These are phyloP conservation scores for Procambarus clarkii DNA, from an alignment of 1,140 invertebrate genomes.

Conservation along the genomic window DNA sequence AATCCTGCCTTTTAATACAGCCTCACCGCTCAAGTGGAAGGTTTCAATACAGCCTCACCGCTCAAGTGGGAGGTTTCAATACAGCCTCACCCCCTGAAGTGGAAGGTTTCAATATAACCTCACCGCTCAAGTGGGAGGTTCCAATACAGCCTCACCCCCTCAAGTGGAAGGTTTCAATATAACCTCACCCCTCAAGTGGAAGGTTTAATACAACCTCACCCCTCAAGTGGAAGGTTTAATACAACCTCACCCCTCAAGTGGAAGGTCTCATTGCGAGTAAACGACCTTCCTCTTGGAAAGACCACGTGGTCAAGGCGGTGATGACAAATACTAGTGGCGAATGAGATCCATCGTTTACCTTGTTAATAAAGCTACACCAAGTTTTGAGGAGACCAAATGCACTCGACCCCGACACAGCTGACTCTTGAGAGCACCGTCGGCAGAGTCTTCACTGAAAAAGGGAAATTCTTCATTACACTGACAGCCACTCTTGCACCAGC, in stretches of 20 bases:
- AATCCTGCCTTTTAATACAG: not conserved
- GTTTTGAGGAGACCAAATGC: not conserved
- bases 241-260: too few species aligned
- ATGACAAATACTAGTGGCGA: slow-evolving; percentile 51
- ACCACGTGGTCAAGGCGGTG: not conserved
- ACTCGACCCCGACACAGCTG: not conserved
- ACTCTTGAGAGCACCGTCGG: not conserved
- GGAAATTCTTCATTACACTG: too few species aligned
- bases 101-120: not conserved
- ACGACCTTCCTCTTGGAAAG: not conserved
- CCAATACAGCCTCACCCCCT: not conserved
- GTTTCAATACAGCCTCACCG: not conserved
- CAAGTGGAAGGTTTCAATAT: not conserved
- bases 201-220: not conserved
- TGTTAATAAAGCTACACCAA: slow-evolving; percentile 56
- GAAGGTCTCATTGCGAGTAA: too few species aligned
- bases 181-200: too few species aligned
- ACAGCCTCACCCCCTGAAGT: too few species aligned
- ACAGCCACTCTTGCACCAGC: not conserved
- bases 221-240: too few species aligned
- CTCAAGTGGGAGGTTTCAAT: not conserved
- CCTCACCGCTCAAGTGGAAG: not conserved
- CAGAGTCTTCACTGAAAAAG: not conserved
- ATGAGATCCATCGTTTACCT: slow-evolving; percentile 56
- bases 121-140: not conserved